Base-by-base conservation (phyloP, 92 coral and sea anemone species). In the Palythoa heliodiscus region DNA sequence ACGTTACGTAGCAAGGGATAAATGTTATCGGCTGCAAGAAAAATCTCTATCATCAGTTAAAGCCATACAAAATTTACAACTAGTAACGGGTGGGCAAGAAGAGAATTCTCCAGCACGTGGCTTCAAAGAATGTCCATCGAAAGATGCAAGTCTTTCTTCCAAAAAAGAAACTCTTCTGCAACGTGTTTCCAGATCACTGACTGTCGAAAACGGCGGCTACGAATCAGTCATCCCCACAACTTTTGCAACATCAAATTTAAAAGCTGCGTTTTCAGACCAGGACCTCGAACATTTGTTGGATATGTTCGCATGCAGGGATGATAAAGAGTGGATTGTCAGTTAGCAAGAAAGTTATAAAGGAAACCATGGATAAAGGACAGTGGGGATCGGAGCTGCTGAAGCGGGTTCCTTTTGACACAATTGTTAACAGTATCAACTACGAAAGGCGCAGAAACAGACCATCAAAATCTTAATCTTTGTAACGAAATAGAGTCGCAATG, bases 331-430 rank as follows among this genome's bases (percentile, higher is more conserved):
- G 78, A 47, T 13, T 25, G 63, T 80, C 85, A 11, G 39, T 86
- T 29, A 39, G 61, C 43, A 66, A 78, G 83, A 68, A 40, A 68
- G 40, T 5, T 7, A 75, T 86, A 2, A 76, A 47, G 85, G n/a
- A 78, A 64, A 8, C 83, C 75, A 83, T 86, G 29, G 70, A 75
- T 24, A 76, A 75, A 35, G 83, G 76, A 24, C 39, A 29, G 75
- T 75, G 89, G 88, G 83, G 88, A 12, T 40, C 29, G 76, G 70
- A 86, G 12, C 8, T 86, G 22, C 47, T 86, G 35, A 48, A 64
- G 76, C 70, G 71, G 60, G 83, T 63, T 22, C 50, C 88, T 8
- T 9, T 86, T 43, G 63, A 86, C 89, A 86, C 89, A 12, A 61
- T 86, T 19, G 76, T 86, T 29, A 86, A 86, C 70, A 48, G 83